A percentile compares a stretch with the other conserved stretches of the same genome.
Evolutionary conservation across 2,888 invertebrate genomes (phyloP).

Genomic region (Macrophya annulata): DNA sequence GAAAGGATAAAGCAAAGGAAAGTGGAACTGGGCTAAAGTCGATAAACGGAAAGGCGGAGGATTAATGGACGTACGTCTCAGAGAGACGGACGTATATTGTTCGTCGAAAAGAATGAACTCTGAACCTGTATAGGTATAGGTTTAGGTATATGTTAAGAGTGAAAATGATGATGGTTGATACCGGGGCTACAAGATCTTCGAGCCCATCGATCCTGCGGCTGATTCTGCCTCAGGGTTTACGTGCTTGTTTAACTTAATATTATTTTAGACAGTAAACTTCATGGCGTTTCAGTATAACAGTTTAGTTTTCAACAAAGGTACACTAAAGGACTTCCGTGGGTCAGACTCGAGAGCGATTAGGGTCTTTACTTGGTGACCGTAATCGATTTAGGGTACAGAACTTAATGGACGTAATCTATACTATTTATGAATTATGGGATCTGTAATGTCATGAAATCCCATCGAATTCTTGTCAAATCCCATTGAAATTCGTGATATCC

Average conservation of each 20-base stretch:
- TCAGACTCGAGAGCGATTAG: background rate
- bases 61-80: constrained; percentile 35
- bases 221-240: background rate
- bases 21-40: background rate
- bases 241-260: background rate
- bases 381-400: background rate
- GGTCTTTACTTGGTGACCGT: background rate
- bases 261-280: background rate
- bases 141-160: background rate
- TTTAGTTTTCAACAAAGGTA: background rate
- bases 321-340: background rate
- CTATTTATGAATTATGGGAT: too few relatives aligned
- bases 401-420: background rate
- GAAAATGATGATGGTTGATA: constrained; percentile 5
- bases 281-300: background rate
- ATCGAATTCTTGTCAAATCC: background rate
- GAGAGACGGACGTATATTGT: constrained; percentile 30
- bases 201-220: background rate
- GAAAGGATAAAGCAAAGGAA: background rate
- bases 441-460: background rate
- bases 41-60: background rate
- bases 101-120: constrained; percentile 28
- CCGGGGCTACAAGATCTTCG: background rate
- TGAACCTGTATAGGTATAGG: background rate
- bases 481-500: background rate